A percentile compares a stretch with the other conserved stretches of the same genome.
These are phyloP conservation scores for Paracanthobrama guichenoti DNA, from an alignment of 2,113 vertebrate species.

Conservation along the genomic window DNA sequence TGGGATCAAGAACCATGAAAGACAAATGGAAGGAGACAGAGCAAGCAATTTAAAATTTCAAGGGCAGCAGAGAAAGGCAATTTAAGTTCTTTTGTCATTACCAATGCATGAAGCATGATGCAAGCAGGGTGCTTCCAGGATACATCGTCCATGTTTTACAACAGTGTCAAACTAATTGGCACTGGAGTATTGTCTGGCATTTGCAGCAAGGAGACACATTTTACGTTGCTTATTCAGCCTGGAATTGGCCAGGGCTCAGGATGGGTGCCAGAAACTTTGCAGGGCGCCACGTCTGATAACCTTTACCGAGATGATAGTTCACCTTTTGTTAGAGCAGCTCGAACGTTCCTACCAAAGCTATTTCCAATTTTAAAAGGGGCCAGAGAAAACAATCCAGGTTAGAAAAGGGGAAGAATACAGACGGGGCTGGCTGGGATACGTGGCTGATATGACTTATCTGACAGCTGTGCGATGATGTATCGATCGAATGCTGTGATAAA, in stretches of 20 bases:
- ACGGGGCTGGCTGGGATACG: conserved; percentile 57
- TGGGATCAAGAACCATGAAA: conserved; percentile 61
- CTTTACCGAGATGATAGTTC: conserved; percentile 56
- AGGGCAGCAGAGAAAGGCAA: conserved; percentile 55
- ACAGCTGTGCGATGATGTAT: conserved; percentile 71
- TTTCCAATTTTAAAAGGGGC: conserved; percentile 55
- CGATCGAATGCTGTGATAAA: conserved; percentile 64
- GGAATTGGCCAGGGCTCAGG: neutral
- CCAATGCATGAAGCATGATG: conserved; percentile 67
- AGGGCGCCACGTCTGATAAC: conserved; percentile 52
- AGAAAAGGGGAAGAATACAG: conserved; percentile 47
- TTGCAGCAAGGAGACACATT: conserved; percentile 16
- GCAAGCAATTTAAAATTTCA: conserved; percentile 63
- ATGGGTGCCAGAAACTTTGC: conserved; percentile 30
- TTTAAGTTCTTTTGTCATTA: conserved; percentile 66
- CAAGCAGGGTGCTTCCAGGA: conserved; percentile 58
- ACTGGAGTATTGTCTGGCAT: conserved; percentile 25
- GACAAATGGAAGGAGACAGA: conserved; percentile 63
- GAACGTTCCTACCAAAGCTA: conserved; percentile 52
- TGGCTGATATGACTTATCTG: conserved; percentile 67
- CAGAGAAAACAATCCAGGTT: conserved; percentile 14
- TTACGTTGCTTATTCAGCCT: conserved; percentile 16
- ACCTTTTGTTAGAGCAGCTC: conserved; percentile 54
- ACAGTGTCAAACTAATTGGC: conserved; percentile 71
- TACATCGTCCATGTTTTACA: conserved; percentile 63